A percentile compares a stretch with the other conserved stretches of the same genome.
These are phyloP conservation scores for Pollenia labialis DNA, from an alignment of 2,888 invertebrate species.

Conservation along the genomic window DNA sequence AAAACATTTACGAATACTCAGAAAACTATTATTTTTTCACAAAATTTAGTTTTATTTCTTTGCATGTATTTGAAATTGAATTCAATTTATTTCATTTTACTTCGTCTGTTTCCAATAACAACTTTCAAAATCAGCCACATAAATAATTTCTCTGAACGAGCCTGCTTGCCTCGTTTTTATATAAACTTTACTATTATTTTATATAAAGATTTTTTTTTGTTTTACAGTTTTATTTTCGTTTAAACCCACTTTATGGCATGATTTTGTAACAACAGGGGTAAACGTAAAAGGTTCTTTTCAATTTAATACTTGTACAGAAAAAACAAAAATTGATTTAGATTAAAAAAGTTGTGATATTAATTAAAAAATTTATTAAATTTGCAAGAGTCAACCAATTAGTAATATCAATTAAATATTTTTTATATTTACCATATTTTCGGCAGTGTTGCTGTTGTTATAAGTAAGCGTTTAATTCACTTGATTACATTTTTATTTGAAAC, in stretches of 20 bases:
- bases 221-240: constrained; percentile 23
- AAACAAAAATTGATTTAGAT: too few relatives aligned
- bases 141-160: constrained; percentile 20
- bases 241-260: background rate
- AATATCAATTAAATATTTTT: too few relatives aligned
- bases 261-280: background rate
- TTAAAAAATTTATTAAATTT: too few relatives aligned
- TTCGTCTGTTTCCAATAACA: background rate
- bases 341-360: too few relatives aligned
- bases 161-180: constrained; percentile 29
- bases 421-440: too few relatives aligned
- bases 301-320: too few relatives aligned
- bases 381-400: too few relatives aligned
- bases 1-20: constrained; percentile 1
- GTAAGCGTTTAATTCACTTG: too few relatives aligned
- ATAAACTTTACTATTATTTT: constrained; percentile 47
- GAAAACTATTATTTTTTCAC: background rate
- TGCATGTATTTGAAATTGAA: constrained; percentile 33
- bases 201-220: constrained; percentile 40
- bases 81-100: constrained; percentile 35
- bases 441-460: too few relatives aligned
- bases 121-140: constrained; percentile 21
- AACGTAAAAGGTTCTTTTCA: background rate
- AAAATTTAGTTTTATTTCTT: constrained; percentile 28
- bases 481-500: too few relatives aligned